Evolutionary conservation across 2,888 invertebrate genomes (phyloP), one percentile per base, ranked within the genome.

Genomic region (Oligia latruncula): DNA sequence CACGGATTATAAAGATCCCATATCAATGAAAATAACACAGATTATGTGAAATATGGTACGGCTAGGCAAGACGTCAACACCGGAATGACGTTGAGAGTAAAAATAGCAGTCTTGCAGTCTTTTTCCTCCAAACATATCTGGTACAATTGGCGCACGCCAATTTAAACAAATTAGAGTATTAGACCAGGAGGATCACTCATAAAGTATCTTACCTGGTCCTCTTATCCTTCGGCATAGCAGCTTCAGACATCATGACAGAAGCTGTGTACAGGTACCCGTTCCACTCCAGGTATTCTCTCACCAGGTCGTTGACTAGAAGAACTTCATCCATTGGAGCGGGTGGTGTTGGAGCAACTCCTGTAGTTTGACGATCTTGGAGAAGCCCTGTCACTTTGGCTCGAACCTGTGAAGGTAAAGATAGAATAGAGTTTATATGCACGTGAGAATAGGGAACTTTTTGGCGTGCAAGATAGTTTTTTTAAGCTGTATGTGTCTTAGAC

Each of bases 271-370:
- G 95, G 88, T 98, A 98, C 0, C 98, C 98, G 88, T 98, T 98
- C 98, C 98, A 98, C 86, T 97, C 97, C 6, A 98, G 92, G 90
- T 98, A 98, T 91, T 98, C 98, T 80, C 97, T 94, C 9, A 98
- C 96, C 0, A 98, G 94, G 90, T 98, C 98, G 88, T 98, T 98
- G 67, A 98, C 95, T 1, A 98, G 93, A 62, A 97, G 83, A 0
- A 96, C 95, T 88, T 96, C 96, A 0, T 92, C 91, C 0, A 93
- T 81, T 0, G 95, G 95, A 82, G 86, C 66, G 0, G 96, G 96
- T 0, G 94, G 92, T 3, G 87, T 81, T 0, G 90, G 82, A 46
- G 87, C 90, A 35, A 87, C 90, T 58, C 87, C 90, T 3, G 91
- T 90, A 2, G 76, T 79, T 83, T 96, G 95, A 8, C 93, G 89